These are phyloP conservation scores for Macrosiphum euphorbiae DNA, from an alignment of 2,888 invertebrate genomes.

Conservation along the genomic window DNA sequence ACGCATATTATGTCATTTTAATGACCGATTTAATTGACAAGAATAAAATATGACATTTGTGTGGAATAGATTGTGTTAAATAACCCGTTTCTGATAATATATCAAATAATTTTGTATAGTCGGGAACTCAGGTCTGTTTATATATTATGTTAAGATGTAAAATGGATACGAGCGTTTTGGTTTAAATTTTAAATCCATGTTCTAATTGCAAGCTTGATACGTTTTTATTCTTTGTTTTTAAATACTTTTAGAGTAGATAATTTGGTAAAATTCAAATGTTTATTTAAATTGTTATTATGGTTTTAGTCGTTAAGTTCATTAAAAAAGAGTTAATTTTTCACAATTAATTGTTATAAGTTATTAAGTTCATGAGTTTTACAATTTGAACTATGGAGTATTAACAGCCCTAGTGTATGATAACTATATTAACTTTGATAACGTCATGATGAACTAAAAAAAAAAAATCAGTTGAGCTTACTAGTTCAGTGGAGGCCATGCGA, in stretches of 20 bases:
- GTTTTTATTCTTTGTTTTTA: background rate
- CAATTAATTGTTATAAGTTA: background rate
- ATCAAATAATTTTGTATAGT: background rate
- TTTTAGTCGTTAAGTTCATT: background rate
- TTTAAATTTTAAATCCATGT: background rate
- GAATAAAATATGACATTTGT: background rate
- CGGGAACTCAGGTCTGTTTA: background rate
- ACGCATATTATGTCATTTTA: constrained; percentile 16
- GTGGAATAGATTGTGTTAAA: background rate
- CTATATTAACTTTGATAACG: background rate
- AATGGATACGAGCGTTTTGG: background rate
- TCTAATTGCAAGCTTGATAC: background rate
- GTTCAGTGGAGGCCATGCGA: background rate
- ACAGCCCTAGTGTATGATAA: background rate
- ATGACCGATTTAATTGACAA: constrained; percentile 1
- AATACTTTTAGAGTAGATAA: background rate
- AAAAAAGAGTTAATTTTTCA: background rate
- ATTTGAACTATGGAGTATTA: background rate
- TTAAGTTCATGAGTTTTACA: background rate
- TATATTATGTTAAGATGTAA: background rate
- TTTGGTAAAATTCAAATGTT: background rate
- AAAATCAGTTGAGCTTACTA: background rate
- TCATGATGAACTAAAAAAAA: background rate
- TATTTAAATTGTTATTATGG: background rate
- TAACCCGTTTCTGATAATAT: background rate